Conservation (phyloP, 2,888 invertebrate genomes). For the Lepidochitona cinerea region DNA sequence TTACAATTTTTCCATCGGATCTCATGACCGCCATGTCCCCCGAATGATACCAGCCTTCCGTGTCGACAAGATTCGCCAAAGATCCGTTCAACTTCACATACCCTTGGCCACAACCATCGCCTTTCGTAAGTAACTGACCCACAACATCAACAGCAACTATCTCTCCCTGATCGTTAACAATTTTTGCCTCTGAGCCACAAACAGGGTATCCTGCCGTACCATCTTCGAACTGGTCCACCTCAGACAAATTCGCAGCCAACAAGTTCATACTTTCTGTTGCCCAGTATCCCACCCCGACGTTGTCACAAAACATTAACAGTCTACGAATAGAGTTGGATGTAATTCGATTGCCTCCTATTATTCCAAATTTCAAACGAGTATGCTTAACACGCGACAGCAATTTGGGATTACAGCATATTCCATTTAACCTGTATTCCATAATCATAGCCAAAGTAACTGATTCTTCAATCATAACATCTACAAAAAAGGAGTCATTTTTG, state of each 20-base stretch:
- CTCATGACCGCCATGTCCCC: neutral
- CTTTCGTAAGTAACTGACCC: conserved; percentile 8
- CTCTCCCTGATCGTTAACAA: neutral
- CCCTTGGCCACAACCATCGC: too few species aligned
- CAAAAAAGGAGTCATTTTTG: neutral
- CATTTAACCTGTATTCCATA: neutral
- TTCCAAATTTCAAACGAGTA: neutral
- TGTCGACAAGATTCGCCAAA: neutral
- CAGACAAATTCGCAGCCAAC: neutral
- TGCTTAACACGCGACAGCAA: neutral
- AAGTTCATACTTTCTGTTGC: neutral
- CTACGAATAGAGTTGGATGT: neutral
- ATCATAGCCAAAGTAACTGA: neutral
- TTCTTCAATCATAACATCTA: neutral
- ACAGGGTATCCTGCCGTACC: neutral
- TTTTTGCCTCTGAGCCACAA: conserved; percentile 1
- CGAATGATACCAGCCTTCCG: neutral
- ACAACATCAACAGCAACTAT: conserved; percentile 1
- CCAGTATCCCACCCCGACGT: neutral
- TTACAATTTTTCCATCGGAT: neutral
- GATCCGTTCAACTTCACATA: neutral
- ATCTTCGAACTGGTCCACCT: neutral
- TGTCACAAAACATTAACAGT: neutral
- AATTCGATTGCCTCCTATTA: neutral
- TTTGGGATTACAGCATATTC: neutral